Evolutionary conservation across 1,140 invertebrate genomes (phyloP), one percentile per base, ranked within the genome.

Genomic region (Schlechtendalia chinensis): DNA sequence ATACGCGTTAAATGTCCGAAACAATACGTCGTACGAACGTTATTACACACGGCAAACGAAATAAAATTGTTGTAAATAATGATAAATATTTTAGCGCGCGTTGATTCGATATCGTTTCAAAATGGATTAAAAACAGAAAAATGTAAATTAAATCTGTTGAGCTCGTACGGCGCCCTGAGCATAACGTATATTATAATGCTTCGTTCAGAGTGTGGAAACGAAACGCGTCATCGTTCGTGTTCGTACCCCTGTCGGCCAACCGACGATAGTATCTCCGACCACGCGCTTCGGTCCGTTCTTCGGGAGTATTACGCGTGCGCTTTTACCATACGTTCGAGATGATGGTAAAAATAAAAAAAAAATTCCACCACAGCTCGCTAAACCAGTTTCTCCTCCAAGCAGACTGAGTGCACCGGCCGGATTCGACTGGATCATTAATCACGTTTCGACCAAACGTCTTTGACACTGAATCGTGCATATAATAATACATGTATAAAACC

Each of bases 311-410:
- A 24, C 56, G 56, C 45, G 39, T 47, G 17, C 39, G 39, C 5
- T 69, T 45, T 47, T 32, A 32, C 29, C n/a, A 39, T 19, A 17
- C 61, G 32, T 47, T 69, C 19, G 39, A 59, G 29, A 39, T 3
- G 5, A 32, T 10, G 16, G 50, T 11, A 29, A 72, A 27, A 72
- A 72, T 19, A 22, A 69, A 19, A 8, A 50, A 69, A 69, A 11
- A 47, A 47, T 11, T 29, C 50, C 8, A 10, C 27, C 27, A 27
- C 19, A 5, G 10, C 19, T 47, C 24, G 75, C 24, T 47, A 63
- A 79, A 79, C 75, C 58, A 63, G 75, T 79, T 79, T 79, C 24
- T 50, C 58, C 74, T 50, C 61, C 29, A 1, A 61, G 16, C 32
- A 8, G 47, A 50, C 47, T 19, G 16, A 1, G 16, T 54, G 4